Percentiles rank a stretch among this genome's conserved stretches.
Conservation (phyloP, 2,113 vertebrate genomes). For the Callopanchax toddi region DNA sequence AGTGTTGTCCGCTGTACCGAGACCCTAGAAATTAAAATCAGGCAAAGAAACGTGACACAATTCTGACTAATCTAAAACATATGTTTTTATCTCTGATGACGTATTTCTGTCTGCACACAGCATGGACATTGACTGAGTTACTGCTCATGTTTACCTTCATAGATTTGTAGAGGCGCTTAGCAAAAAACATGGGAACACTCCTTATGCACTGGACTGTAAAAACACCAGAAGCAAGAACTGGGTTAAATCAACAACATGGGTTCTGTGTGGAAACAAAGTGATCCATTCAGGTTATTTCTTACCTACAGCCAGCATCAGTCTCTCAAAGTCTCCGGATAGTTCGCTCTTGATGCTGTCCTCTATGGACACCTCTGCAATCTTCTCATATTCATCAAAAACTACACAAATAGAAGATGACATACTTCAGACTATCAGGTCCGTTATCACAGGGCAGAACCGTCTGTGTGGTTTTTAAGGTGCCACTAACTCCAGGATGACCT, state of each 20-base stretch:
- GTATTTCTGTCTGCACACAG: neutral
- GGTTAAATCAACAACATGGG: conserved; percentile 1
- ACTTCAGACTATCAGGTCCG: too few species aligned
- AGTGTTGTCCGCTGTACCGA: conserved; percentile 94
- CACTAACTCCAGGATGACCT: neutral
- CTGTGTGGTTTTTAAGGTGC: neutral
- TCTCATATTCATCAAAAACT: conserved; percentile 96
- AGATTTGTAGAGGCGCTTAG: conserved; percentile 91
- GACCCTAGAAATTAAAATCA: conserved; percentile 81
- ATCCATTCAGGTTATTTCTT: conserved; percentile 44
- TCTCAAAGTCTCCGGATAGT: conserved; percentile 95
- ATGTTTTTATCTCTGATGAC: too few species aligned
- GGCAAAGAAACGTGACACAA: neutral
- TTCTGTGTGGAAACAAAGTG: neutral
- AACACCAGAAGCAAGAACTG: conserved; percentile 24
- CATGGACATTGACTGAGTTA: neutral
- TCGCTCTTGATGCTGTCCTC: conserved; percentile 93
- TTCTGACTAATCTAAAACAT: too few species aligned
- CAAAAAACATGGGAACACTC: conserved; percentile 91
- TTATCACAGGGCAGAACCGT: too few species aligned
- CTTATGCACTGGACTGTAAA: conserved; percentile 88
- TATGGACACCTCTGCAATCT: conserved; percentile 86
- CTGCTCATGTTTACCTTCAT: conserved; percentile 89
- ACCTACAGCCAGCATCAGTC: conserved; percentile 96
- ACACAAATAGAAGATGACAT: conserved; percentile 4